phyloP scores from a whole-genome alignment of 2,113 vertebrate species.

The Mohoua ochrocephala region DNA sequence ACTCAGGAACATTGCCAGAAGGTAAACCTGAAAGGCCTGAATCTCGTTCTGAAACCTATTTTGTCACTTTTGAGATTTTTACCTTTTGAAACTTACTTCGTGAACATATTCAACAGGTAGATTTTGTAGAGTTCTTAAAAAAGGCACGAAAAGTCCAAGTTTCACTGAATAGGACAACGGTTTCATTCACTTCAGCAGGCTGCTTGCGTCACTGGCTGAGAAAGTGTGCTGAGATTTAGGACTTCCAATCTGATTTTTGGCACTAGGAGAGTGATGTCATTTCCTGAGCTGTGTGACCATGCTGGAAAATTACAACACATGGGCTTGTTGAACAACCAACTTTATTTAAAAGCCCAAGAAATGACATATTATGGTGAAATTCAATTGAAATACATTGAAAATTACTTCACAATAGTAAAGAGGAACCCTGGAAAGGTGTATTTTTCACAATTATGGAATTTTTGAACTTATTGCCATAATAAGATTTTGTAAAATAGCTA shows the following conservation, averaged over 20 bases:
- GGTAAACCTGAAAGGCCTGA: not conserved
- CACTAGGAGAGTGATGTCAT: not conserved
- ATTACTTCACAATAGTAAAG: not conserved
- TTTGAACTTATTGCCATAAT: not conserved
- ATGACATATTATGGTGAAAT: not conserved
- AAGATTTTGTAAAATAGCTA: not conserved
- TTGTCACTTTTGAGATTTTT: not conserved
- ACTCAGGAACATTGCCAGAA: not conserved
- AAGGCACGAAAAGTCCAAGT: not conserved
- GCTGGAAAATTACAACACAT: not conserved
- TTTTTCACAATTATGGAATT: not conserved
- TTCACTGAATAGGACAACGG: not conserved
- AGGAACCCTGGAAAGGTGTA: not conserved
- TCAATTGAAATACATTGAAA: not conserved
- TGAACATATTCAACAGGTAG: not conserved
- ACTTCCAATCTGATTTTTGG: not conserved
- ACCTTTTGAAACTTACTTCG: not conserved
- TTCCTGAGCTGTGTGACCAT: not conserved
- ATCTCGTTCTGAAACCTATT: not conserved
- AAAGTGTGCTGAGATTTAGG: conserved; percentile 18
- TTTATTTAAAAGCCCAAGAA: not conserved
- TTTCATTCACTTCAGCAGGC: conserved; percentile 3
- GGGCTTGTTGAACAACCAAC: not conserved
- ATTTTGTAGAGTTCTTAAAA: not conserved
- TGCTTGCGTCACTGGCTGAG: not conserved